Percentiles rank a stretch among this genome's conserved stretches.
Conservation (phyloP, 2,888 invertebrate species). For the Steromphala cineraria region DNA sequence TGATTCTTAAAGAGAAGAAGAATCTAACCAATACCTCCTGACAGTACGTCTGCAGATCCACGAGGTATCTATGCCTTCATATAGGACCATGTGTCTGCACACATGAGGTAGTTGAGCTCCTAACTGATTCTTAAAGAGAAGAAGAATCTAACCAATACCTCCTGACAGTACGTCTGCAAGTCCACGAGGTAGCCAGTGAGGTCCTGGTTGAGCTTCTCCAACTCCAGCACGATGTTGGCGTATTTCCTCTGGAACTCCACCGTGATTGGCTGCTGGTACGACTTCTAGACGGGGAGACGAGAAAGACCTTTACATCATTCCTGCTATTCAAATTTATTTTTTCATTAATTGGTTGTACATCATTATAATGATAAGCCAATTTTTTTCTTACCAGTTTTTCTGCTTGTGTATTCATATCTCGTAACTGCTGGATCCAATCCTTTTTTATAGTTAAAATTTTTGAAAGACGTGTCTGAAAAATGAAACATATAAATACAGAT, state of each 20-base stretch:
- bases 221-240: conserved; percentile 88
- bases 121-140: not conserved
- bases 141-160: conserved; percentile 74
- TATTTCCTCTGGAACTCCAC: conserved; percentile 94
- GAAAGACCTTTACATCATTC: no score
- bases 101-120: no score
- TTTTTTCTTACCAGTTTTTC: conserved; percentile 82
- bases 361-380: no score
- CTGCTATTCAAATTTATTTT: no score
- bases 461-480: conserved; percentile 83
- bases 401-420: conserved; percentile 92
- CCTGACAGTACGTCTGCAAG: conserved; percentile 88
- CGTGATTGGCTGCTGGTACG: conserved; percentile 85
- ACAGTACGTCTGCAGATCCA: conserved; percentile 88
- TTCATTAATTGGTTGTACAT: no score
- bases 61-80: conserved; percentile 87
- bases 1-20: no score
- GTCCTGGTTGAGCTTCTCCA: conserved; percentile 93
- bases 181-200: conserved; percentile 89
- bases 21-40: conserved; percentile 79
- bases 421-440: conserved; percentile 86
- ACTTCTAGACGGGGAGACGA: conserved; percentile 76
- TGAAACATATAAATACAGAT: not conserved
- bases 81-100: no score
- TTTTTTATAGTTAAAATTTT: conserved; percentile 90